Base-by-base conservation (phyloP, 2,113 vertebrate genomes). In the Bambusicola thoracicus region DNA sequence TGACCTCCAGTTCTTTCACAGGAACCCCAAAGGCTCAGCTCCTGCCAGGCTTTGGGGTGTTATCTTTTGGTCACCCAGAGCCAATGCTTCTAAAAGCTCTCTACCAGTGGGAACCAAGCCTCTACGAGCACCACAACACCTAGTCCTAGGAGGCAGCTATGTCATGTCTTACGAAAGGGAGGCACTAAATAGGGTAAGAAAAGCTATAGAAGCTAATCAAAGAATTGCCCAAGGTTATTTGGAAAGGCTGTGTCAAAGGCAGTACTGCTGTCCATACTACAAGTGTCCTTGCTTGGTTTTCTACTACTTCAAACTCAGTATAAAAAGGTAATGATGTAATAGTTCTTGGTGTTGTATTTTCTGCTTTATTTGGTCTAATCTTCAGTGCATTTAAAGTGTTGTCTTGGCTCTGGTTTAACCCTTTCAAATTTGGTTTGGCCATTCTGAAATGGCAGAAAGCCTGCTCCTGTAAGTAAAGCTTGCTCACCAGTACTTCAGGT, bases 301-400 rank as follows among this genome's bases (percentile, higher is more conserved):
- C 40, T 40, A n/a, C 8, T 13, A 10, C 9, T 81, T 89, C 38
- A 30, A 10, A 43, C n/a, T 87, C 58, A 43, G 3, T 70, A 30
- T 29, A 16, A 34, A 58, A 75, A 55, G 0, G 5, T 41, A 10
- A 6, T 67, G 0, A 15, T 17, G 0, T 24, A 18, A 9, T 2
- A 6, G 11, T 3, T 70, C 16, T 75, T 32, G 38, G 53, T 32
- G 14, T 68, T 46, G 3, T 29, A 80, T 55, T 78, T 81, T 79
- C 24, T 81, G 17, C 19, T 78, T 53, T 59, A 18, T 78, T 21
- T 74, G 22, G 20, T 51, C n/a, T 53, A 30, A 75, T n/a, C 65
- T 4, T 43, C 2, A 5, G 14, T 61, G 25, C 8, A 79, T 82
- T 76, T 65, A 67, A 67, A 55, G 6, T 20, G 36, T 19, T 5